These are phyloP conservation scores for Chrysotoxum bicinctum DNA, from an alignment of 2,888 invertebrate genomes.

Conservation along the genomic window DNA sequence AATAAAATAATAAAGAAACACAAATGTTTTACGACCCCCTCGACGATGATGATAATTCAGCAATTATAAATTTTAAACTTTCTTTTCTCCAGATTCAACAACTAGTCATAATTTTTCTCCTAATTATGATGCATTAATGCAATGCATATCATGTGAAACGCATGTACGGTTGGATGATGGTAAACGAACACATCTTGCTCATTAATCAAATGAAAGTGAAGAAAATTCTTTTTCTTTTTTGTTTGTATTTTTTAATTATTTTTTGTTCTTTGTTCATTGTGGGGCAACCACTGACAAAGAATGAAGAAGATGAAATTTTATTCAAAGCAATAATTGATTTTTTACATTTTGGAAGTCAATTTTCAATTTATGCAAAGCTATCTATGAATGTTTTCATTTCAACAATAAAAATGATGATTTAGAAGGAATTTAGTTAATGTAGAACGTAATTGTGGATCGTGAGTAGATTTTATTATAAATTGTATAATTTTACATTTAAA, in stretches of 20 bases:
- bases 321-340: not conserved
- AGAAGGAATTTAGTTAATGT: not conserved
- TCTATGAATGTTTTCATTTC: not conserved
- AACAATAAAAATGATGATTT: not conserved
- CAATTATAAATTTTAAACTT: constrained; percentile 62
- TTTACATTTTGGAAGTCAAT: not conserved
- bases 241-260: not conserved
- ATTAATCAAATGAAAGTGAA: constrained; percentile 63
- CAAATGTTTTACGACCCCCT: constrained; percentile 46
- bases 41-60: constrained; percentile 22
- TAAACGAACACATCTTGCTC: constrained; percentile 18
- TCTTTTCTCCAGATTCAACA: constrained; percentile 59
- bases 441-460: not conserved
- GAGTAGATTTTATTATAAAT: too few species aligned
- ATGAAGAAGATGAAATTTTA: not conserved
- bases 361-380: not conserved
- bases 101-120: constrained; percentile 49
- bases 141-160: constrained; percentile 34
- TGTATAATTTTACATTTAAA: not conserved
- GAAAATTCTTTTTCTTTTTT: constrained; percentile 25
- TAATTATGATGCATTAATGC: constrained; percentile 66
- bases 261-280: not conserved
- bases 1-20: not conserved
- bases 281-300: not conserved
- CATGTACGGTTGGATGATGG: constrained; percentile 35